Percentiles rank a stretch among this genome's conserved stretches.
Evolutionary conservation across 2,888 invertebrate species (phyloP).

Genomic region (Notodonta ziczac): DNA sequence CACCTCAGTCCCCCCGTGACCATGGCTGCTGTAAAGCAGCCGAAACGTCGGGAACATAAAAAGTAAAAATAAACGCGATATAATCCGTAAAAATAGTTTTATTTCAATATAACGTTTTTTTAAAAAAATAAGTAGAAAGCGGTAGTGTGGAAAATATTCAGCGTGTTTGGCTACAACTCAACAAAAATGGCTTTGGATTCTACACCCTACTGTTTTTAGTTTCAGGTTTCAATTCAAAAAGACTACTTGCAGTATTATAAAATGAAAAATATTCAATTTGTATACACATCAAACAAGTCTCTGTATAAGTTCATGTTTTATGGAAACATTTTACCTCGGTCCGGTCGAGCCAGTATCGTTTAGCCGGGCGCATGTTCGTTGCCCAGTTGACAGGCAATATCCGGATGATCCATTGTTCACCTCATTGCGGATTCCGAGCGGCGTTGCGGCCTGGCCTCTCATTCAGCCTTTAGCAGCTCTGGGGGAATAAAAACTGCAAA

Average conservation of each 20-base stretch:
- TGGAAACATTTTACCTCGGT: conserved; percentile 42
- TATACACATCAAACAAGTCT: conserved; percentile 37
- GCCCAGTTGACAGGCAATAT: conserved; percentile 79
- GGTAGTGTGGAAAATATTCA: no score
- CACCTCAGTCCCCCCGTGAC: no score
- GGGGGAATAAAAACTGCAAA: conserved; percentile 56
- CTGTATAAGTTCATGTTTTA: conserved; percentile 45
- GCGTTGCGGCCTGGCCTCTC: conserved; percentile 54
- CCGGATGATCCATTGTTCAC: conserved; percentile 81
- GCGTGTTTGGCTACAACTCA: no score
- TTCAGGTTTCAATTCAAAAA: neutral
- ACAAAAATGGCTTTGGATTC: no score
- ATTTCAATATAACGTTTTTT: no score
- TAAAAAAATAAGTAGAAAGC: no score
- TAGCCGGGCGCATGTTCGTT: conserved; percentile 54
- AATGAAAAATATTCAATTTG: conserved; percentile 26
- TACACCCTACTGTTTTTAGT: no score
- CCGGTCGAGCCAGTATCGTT: conserved; percentile 51
- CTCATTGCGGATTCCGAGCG: conserved; percentile 78
- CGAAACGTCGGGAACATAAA: no score
- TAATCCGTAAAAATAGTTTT: no score
- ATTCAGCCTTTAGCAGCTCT: conserved; percentile 48
- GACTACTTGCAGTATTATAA: neutral
- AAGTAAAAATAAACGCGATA: no score
- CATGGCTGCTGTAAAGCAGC: no score